Percentiles rank a stretch among this genome's conserved stretches.
Conservation (phyloP, 2,888 invertebrate species). For the Aplocera efformata region DNA sequence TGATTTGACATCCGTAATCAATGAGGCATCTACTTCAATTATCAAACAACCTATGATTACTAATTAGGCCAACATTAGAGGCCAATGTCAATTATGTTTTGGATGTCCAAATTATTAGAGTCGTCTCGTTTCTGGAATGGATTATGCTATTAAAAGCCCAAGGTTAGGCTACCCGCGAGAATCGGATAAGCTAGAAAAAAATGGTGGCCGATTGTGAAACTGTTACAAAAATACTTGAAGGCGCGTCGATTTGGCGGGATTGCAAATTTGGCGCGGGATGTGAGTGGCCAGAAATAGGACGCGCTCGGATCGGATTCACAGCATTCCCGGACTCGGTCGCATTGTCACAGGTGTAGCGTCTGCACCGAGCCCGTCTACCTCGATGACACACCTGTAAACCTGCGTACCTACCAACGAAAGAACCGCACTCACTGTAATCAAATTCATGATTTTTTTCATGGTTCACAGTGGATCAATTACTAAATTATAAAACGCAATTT, state of each 20-base stretch:
- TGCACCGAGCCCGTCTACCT: background rate
- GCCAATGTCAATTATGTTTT: slow-evolving; percentile 70
- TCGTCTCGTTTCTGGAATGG: slow-evolving; percentile 10
- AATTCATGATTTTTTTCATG: too few species aligned
- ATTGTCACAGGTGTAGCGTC: slow-evolving; percentile 48
- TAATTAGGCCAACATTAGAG: slow-evolving; percentile 58
- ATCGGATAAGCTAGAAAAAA: slow-evolving; percentile 35
- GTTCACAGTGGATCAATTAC: too few species aligned
- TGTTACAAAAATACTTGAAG: slow-evolving; percentile 70
- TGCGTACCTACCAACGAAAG: too few species aligned
- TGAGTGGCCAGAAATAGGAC: slow-evolving; percentile 66
- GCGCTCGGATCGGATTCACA: slow-evolving; percentile 73
- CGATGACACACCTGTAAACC: too few species aligned
- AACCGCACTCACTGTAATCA: too few species aligned
- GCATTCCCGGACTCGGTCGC: slow-evolving; percentile 58
- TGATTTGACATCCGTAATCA: slow-evolving; percentile 1
- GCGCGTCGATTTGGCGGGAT: slow-evolving; percentile 74
- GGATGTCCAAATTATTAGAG: slow-evolving; percentile 22
- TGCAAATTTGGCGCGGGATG: slow-evolving; percentile 77
- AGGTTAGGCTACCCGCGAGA: slow-evolving; percentile 39
- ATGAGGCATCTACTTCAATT: slow-evolving; percentile 10
- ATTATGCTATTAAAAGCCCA: slow-evolving; percentile 27
- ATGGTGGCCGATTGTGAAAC: slow-evolving; percentile 65
- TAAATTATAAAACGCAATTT: too few species aligned
- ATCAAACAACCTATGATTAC: slow-evolving; percentile 25